These are phyloP conservation scores for Eptatretus burgeri DNA, from an alignment of 2,113 vertebrate species.

Conservation along the genomic window DNA sequence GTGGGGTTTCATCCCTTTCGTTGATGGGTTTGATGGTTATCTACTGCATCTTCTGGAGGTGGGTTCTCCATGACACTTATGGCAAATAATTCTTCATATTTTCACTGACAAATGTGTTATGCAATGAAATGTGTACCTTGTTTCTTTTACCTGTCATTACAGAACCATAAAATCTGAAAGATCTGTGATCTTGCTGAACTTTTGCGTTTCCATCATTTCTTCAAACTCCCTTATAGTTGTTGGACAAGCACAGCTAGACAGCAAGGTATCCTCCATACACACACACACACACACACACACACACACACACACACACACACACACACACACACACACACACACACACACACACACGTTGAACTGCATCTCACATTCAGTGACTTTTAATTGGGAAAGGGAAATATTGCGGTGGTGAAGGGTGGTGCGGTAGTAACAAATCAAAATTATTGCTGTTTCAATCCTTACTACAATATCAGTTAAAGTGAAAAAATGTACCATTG, in stretches of 20 bases:
- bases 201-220: slow-evolving; percentile 3
- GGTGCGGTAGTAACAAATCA: too few species aligned
- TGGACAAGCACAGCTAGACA: slow-evolving; percentile 5
- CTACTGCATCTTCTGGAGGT: slow-evolving; percentile 5
- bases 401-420: too few species aligned
- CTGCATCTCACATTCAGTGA: too few species aligned
- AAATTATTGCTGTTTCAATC: too few species aligned
- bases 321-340: too few species aligned
- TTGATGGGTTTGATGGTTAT: slow-evolving; percentile 1
- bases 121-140: neutral
- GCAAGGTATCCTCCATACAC: neutral
- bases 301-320: too few species aligned
- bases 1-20: neutral
- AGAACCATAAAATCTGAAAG: slow-evolving; percentile 4
- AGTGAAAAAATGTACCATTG: too few species aligned
- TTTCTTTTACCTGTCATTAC: neutral
- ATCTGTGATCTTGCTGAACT: slow-evolving; percentile 5
- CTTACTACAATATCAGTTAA: too few species aligned
- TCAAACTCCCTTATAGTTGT: slow-evolving; percentile 5
- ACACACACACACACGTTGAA: too few species aligned
- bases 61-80: neutral
- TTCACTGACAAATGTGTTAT: neutral
- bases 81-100: neutral
- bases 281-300: too few species aligned
- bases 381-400: too few species aligned